Percentiles rank a stretch among this genome's conserved stretches.
Evolutionary conservation across 2,113 vertebrate genomes (phyloP).

Genomic region (Plecturocebus donacophilus): DNA sequence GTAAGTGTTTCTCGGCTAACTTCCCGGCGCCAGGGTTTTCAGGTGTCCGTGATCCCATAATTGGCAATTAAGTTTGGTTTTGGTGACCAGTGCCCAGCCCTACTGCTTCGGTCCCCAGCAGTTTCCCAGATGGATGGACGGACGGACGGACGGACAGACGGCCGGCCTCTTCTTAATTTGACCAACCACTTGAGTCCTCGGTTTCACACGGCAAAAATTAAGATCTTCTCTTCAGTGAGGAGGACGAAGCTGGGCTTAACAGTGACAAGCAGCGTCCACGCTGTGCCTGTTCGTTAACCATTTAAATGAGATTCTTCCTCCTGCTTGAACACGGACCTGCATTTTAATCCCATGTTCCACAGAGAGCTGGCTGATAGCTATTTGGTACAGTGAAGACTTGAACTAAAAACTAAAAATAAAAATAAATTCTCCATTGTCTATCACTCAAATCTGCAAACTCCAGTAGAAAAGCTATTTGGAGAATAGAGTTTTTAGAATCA

Average conservation of each 20-base stretch:
- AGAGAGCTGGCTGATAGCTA: neutral
- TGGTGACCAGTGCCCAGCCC: neutral
- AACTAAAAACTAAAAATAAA: neutral
- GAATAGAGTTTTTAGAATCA: fast-evolving
- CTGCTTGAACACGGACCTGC: neutral
- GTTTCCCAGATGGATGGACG: neutral
- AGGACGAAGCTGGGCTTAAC: neutral
- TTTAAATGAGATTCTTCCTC: neutral
- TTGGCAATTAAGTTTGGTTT: neutral
- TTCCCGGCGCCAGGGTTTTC: neutral
- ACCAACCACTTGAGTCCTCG: neutral
- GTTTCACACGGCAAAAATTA: no score
- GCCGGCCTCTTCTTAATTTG: neutral
- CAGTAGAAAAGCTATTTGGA: fast-evolving
- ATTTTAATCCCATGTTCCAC: neutral
- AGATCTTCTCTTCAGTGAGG: neutral
- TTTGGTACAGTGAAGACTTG: neutral
- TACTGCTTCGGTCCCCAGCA: fast-evolving
- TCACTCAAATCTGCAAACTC: neutral
- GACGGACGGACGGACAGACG: no score
- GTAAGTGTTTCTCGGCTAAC: neutral
- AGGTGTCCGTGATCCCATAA: neutral
- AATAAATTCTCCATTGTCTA: neutral
- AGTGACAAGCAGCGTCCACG: fast-evolving
- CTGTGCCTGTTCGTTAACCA: neutral